Base-by-base conservation (phyloP, 2,888 invertebrate species). In the Ophion costatus region DNA sequence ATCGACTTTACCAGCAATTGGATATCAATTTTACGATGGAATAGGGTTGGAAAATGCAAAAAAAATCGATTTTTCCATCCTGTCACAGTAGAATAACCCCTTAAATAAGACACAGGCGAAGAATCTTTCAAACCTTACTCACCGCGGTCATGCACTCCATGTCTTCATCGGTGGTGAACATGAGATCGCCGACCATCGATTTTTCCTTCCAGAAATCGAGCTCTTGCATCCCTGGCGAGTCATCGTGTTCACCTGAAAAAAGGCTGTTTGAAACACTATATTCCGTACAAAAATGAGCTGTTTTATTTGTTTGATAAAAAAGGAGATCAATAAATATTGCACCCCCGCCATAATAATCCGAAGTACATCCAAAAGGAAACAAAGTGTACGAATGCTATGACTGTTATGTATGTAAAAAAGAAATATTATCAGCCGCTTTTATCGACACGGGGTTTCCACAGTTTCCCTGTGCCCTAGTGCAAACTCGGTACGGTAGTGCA, bases 61-160 rank as follows among this genome's bases (percentile, higher is more conserved):
- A n/a, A n/a, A n/a, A n/a, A n/a, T n/a, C n/a, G n/a, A n/a, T n/a
- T n/a, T n/a, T n/a, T n/a, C n/a, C n/a, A n/a, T n/a, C n/a, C n/a
- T n/a, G n/a, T n/a, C n/a, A n/a, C n/a, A n/a, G n/a, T n/a, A 17
- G 45, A 24, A 2, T 17, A 11, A 45, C 10, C n/a, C 14, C 20
- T 7, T 6, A n/a, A 71, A 57, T 22, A 33, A 20, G 57, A 67
- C 38, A 22, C 22, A 42, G 9, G 2, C 5, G 42, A 11, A 20
- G 10, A 4, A 38, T 14, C n/a, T 9, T 51, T 45, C 11, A 29
- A 33, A 29, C 10, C 45, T 56, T 57, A 89, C 91, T 90, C 82
- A 91, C 91, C 3, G 89, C 87, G 45, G 83, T 86, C 66, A 88
- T 84, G 64, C 84, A 89, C 61, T 91, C 91, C 75, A 84, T 86